Percentiles rank a stretch among this genome's conserved stretches.
Conservation (phyloP, 2,888 invertebrate species). For the Polyploca ridens region DNA sequence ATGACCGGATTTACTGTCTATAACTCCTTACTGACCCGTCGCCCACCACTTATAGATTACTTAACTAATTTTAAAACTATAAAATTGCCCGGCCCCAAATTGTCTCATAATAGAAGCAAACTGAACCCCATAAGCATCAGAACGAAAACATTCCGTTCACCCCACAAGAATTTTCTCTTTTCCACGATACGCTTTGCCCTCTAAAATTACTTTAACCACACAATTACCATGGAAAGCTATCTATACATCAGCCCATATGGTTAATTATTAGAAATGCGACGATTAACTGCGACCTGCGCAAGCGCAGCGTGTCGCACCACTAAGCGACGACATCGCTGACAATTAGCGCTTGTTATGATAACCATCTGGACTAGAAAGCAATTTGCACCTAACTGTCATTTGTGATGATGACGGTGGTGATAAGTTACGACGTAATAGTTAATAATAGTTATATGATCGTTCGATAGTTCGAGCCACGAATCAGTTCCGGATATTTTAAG, state of each 20-base stretch:
- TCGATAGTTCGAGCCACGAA: no score
- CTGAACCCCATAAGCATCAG: not conserved
- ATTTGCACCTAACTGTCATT: not conserved
- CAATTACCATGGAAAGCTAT: constrained; percentile 8
- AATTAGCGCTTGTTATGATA: constrained; percentile 5
- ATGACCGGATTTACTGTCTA: no score
- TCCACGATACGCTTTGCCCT: not conserved
- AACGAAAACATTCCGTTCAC: not conserved
- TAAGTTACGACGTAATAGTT: no score
- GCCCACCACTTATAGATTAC: no score
- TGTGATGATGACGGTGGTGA: not conserved
- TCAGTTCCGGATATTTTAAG: no score
- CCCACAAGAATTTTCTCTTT: not conserved
- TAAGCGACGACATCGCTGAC: constrained; percentile 5
- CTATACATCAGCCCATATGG: constrained; percentile 13
- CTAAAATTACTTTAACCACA: not conserved
- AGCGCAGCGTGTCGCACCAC: constrained; percentile 5
- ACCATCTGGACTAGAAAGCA: constrained; percentile 2
- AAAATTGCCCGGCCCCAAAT: not conserved
- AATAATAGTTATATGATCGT: no score
- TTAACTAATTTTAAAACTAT: no score
- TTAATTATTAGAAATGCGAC: constrained; percentile 22
- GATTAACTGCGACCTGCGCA: constrained; percentile 10
- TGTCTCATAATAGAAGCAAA: not conserved
- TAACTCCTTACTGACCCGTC: no score